Evolutionary conservation across 2,797 vertebrate species (phyloP).

Genomic region (Lepilemur septentrionalis): DNA sequence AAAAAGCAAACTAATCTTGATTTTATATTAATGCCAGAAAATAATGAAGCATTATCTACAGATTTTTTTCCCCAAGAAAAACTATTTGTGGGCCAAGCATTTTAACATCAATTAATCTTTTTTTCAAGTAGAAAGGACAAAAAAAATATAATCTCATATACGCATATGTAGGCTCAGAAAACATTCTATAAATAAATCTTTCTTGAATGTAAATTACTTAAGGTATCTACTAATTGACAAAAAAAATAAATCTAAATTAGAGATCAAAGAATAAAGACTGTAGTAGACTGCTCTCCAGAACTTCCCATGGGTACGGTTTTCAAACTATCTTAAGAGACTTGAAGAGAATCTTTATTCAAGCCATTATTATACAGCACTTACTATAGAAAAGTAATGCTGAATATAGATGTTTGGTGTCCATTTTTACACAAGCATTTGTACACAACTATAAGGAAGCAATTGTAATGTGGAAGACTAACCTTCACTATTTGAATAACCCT

Average conservation of each 20-base stretch:
- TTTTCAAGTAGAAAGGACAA: not conserved
- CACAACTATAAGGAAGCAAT: not conserved
- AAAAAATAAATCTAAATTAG: not conserved
- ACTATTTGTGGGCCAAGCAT: not conserved
- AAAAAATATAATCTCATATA: not conserved
- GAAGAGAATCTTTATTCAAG: not conserved
- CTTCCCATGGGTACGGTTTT: not conserved
- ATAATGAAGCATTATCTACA: not conserved
- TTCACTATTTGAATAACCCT: not conserved
- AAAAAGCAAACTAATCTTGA: not conserved
- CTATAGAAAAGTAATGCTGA: not conserved
- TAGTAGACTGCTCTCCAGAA: not conserved
- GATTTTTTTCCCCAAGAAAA: not conserved
- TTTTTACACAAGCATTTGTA: not conserved
- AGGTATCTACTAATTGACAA: not conserved
- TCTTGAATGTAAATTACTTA: not conserved
- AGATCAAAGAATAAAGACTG: not conserved
- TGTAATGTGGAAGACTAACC: not conserved
- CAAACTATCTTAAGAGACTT: not conserved
- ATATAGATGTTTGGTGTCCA: not conserved
- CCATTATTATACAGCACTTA: not conserved
- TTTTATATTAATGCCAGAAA: not conserved
- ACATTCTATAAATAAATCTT: not conserved
- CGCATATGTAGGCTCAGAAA: not conserved
- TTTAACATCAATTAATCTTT: not conserved